Conservation (phyloP, 1,140 invertebrate species). For the Plutomurus gul region DNA sequence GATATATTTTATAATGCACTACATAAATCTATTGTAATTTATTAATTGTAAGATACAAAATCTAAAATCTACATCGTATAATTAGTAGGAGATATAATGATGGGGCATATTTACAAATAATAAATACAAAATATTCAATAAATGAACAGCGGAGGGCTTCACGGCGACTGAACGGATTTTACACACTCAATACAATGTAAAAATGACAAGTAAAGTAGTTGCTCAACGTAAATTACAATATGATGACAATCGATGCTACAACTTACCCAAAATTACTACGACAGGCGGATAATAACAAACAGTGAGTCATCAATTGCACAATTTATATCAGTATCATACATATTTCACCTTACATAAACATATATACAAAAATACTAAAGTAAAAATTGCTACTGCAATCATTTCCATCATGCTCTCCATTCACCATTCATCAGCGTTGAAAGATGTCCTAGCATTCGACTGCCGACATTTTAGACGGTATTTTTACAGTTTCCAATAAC, state of each 20-base stretch:
- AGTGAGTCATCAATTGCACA: too few relatives aligned
- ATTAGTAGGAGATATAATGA: neutral
- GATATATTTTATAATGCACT: too few relatives aligned
- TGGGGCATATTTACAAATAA: neutral
- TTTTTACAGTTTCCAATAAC: neutral
- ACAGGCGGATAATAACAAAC: too few relatives aligned
- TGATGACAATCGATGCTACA: neutral
- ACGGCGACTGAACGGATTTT: constrained; percentile 1
- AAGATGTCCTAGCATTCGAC: too few relatives aligned
- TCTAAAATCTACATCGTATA: neutral
- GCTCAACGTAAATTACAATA: neutral
- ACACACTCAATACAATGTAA: neutral
- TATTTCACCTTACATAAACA: too few relatives aligned
- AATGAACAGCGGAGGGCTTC: neutral
- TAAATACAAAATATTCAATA: constrained; percentile 16
- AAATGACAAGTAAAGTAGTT: constrained; percentile 1
- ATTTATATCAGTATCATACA: too few relatives aligned
- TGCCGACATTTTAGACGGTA: neutral
- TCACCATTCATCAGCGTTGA: too few relatives aligned
- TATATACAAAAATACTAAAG: too few relatives aligned
- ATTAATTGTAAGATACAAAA: neutral
- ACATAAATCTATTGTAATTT: neutral
- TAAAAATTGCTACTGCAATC: too few relatives aligned
- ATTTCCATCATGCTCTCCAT: too few relatives aligned
- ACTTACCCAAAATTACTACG: neutral